Percentiles rank a stretch among this genome's conserved stretches.
These are phyloP conservation scores for Lagopus muta DNA, from an alignment of 2,113 vertebrate species.

Conservation along the genomic window DNA sequence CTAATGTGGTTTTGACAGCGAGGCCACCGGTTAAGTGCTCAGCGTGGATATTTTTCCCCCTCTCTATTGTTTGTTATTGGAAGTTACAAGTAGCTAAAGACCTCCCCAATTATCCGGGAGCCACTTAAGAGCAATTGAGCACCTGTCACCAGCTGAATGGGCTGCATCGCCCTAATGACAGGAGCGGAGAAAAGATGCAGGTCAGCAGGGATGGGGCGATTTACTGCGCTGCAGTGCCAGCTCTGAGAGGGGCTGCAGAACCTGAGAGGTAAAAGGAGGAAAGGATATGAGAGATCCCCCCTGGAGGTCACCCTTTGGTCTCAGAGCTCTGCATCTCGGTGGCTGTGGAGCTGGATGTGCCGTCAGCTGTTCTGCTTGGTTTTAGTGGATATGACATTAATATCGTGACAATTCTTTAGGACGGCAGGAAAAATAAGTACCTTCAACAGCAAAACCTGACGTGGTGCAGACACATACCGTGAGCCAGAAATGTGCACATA, in stretches of 20 bases:
- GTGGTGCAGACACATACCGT: fast-evolving
- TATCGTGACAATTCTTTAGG: neutral
- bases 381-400: neutral
- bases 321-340: fast-evolving
- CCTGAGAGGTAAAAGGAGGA: neutral
- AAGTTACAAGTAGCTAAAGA: conserved; percentile 75
- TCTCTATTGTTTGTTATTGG: conserved; percentile 68
- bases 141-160: conserved; percentile 71
- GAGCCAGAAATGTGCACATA: fast-evolving
- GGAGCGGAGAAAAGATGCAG: conserved; percentile 51
- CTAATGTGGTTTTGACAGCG: conserved; percentile 6
- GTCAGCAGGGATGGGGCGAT: conserved; percentile 25
- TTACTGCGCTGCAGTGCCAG: conserved; percentile 15
- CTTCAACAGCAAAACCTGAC: neutral
- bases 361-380: neutral
- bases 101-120: conserved; percentile 73
- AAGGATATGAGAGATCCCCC: neutral
- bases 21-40: conserved; percentile 30
- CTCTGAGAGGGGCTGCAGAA: neutral
- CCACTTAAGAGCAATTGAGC: conserved; percentile 74
- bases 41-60: neutral
- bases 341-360: neutral
- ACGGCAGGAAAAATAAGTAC: fast-evolving
- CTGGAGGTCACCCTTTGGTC: neutral
- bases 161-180: conserved; percentile 62